Evolutionary conservation across 2,888 invertebrate genomes (phyloP), one percentile per base, ranked within the genome.

Genomic region (Harpalus rubripes): DNA sequence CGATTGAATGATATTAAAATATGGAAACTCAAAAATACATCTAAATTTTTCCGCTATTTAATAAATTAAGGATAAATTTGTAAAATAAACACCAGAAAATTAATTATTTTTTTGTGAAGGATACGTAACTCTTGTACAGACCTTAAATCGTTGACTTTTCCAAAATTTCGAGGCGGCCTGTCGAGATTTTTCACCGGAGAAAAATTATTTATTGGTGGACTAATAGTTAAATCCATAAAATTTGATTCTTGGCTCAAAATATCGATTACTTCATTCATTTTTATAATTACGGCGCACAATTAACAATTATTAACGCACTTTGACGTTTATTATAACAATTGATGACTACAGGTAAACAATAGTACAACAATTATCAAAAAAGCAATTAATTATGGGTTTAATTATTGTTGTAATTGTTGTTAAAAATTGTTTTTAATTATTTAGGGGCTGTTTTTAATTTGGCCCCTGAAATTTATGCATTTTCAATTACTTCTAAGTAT

Each of bases 1-100:
- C 0, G 96, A 95, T 89, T 97, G 96, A 5, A 96, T 93, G 52
- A 92, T 88, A 90, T 96, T 96, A 90, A 96, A 96, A 88, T 92
- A 93, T 32, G 92, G 92, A 90, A 94, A 95, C 15, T 91, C 87
- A 89, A 95, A 95, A 81, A 95, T 90, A 65, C 90, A 88, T 85
- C 92, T 90, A 87, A 93, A 94, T 88, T 92, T 92, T n/a, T 87
- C 87, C 89, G 93, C 94, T 94, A 90, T 90, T 90, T 80, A 61
- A 61, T 65, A 39, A 65, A 63, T 87, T 88, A 88, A 88, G 86
- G 82, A 86, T 82, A 85, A 76, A 59, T 72, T 65, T 74, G 52
- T 44, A 83, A 76, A 58, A 3, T 32, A 5, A 78, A 58, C 6
- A 26, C 26, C 0, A 63, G 12, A 10, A 61, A 22, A 0, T 61